Evolutionary conservation across 2,888 invertebrate genomes (phyloP).

Genomic region (Trichogramma evanescens): DNA sequence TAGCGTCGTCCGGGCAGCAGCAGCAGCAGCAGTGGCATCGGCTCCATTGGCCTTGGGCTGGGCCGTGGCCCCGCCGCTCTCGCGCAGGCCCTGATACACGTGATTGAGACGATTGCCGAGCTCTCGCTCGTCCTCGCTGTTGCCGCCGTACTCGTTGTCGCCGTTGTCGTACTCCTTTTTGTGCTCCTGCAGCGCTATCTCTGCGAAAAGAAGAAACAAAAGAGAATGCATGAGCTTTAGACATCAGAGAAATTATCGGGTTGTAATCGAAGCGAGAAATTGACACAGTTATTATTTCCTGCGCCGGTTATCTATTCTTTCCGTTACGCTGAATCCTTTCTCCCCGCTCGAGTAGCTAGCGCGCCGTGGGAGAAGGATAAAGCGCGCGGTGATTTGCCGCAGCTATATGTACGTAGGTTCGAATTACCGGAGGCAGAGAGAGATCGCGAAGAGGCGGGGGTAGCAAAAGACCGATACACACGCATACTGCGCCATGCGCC

Average conservation of each 20-base stretch:
- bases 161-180: slow-evolving; percentile 27
- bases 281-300: not conserved
- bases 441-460: too few relatives aligned
- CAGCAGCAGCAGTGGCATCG: not conserved
- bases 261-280: not conserved
- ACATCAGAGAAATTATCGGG: not conserved
- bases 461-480: too few relatives aligned
- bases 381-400: not conserved
- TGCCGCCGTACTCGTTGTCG: slow-evolving; percentile 3
- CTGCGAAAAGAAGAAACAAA: slow-evolving; percentile 24
- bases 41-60: slow-evolving; percentile 25
- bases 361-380: not conserved
- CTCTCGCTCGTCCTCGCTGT: slow-evolving; percentile 27
- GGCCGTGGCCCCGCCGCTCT: slow-evolving; percentile 54
- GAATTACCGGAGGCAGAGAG: not conserved
- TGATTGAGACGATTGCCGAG: slow-evolving; percentile 40
- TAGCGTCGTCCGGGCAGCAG: not conserved
- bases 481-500: not conserved
- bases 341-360: not conserved
- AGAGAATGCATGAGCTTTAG: not conserved
- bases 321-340: not conserved
- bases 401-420: not conserved
- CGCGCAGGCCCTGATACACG: slow-evolving; percentile 60
- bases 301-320: not conserved
- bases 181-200: slow-evolving; percentile 36